Conservation (phyloP, 2,797 vertebrate species). For the Enteromius anoplus region DNA sequence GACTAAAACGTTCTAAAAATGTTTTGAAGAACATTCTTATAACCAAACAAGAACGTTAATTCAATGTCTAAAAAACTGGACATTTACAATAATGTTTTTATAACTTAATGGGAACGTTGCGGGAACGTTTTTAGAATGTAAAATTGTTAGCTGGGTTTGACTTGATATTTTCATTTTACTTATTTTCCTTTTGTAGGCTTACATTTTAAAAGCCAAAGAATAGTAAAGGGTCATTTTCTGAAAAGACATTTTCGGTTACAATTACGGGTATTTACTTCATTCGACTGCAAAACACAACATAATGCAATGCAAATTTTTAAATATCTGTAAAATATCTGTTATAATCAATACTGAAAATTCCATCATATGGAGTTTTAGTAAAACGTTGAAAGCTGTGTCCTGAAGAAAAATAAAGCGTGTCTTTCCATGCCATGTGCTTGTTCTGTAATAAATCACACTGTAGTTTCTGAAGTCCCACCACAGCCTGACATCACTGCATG, state of each 20-base stretch:
- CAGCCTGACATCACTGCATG: conserved; percentile 17
- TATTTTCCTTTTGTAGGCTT: background rate
- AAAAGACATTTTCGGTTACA: background rate
- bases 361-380: background rate
- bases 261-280: background rate
- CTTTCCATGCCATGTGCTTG: background rate
- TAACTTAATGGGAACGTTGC: no score
- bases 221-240: background rate
- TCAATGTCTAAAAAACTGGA: no score
- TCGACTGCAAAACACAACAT: background rate
- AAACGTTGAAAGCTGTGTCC: background rate
- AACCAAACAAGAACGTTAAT: no score
- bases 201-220: background rate
- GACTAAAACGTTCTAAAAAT: no score
- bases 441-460: background rate
- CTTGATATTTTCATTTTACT: background rate
- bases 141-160: background rate
- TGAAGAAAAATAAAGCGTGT: background rate
- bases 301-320: background rate
- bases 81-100: no score
- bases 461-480: background rate
- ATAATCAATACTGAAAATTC: background rate
- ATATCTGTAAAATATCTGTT: background rate
- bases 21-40: no score
- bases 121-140: no score